Evolutionary conservation across 1,140 invertebrate genomes (phyloP).

Genomic region (Calephelis virginiensis): DNA sequence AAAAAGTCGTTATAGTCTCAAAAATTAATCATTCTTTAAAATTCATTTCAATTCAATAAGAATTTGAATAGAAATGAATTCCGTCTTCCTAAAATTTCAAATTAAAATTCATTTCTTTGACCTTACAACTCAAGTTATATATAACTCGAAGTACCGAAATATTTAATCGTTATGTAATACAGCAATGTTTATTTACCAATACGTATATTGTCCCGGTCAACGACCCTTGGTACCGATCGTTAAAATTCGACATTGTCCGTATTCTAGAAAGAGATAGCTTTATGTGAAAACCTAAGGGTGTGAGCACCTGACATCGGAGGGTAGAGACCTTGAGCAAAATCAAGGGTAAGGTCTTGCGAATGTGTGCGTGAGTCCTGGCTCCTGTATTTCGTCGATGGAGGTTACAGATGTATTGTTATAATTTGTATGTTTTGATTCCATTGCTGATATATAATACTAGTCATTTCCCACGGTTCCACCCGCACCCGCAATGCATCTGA

Average conservation of each 20-base stretch:
- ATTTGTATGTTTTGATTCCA: conserved; percentile 9
- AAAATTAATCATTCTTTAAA: too few species aligned
- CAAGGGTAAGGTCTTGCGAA: conserved; percentile 65
- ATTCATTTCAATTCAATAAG: too few species aligned
- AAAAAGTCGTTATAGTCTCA: too few species aligned
- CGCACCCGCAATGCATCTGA: too few species aligned
- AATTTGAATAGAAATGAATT: too few species aligned
- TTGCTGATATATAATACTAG: background rate
- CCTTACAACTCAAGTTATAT: background rate
- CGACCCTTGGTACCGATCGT: conserved; percentile 60
- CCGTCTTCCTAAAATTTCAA: too few species aligned
- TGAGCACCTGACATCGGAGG: conserved; percentile 53
- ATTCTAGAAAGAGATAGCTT: conserved; percentile 57
- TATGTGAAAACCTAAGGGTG: conserved; percentile 48
- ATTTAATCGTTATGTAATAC: conserved; percentile 52
- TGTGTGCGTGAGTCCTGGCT: conserved; percentile 48
- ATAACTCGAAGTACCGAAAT: background rate
- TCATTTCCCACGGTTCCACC: too few species aligned
- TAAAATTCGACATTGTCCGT: conserved; percentile 69
- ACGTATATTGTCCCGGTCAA: conserved; percentile 63
- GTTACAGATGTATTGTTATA: conserved; percentile 4
- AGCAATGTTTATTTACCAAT: conserved; percentile 76
- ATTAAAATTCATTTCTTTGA: background rate
- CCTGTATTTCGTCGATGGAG: conserved; percentile 31
- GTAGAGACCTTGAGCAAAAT: conserved; percentile 78